These are phyloP conservation scores for Pantherophis alleghaniensis DNA, from an alignment of 2,797 vertebrate genomes.

Conservation along the genomic window DNA sequence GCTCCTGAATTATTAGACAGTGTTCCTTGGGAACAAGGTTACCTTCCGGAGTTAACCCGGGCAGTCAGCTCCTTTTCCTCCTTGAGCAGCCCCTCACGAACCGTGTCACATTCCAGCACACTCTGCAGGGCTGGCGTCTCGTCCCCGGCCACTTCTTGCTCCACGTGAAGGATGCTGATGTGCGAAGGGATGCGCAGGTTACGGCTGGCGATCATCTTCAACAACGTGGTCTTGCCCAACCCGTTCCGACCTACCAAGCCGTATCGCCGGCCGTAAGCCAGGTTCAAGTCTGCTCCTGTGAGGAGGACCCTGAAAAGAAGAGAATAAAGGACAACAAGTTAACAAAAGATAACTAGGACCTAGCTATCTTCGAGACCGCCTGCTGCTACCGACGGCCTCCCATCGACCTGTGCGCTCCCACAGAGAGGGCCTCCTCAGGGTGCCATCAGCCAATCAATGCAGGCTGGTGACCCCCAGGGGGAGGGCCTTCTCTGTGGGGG, in stretches of 20 bases:
- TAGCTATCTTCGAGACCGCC: no score
- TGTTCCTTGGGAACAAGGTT: background rate
- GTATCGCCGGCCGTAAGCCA: constrained; percentile 87
- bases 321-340: constrained; percentile 11
- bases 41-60: constrained; percentile 82
- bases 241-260: constrained; percentile 94
- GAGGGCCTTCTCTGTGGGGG: no score
- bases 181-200: constrained; percentile 88
- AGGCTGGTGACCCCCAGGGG: no score
- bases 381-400: no score
- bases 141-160: constrained; percentile 94
- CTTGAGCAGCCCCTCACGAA: constrained; percentile 81
- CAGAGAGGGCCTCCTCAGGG: no score
- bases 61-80: constrained; percentile 83
- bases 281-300: constrained; percentile 86
- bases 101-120: constrained; percentile 87
- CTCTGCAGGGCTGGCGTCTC: constrained; percentile 88
- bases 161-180: constrained; percentile 94
- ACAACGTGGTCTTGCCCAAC: constrained; percentile 91
- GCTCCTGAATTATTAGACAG: background rate
- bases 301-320: constrained; percentile 80
- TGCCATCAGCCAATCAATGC: no score
- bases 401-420: no score
- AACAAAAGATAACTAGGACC: no score
- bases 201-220: constrained; percentile 93